phyloP scores from a whole-genome alignment of 2,888 invertebrate species.

The Mesoligia furuncula region DNA sequence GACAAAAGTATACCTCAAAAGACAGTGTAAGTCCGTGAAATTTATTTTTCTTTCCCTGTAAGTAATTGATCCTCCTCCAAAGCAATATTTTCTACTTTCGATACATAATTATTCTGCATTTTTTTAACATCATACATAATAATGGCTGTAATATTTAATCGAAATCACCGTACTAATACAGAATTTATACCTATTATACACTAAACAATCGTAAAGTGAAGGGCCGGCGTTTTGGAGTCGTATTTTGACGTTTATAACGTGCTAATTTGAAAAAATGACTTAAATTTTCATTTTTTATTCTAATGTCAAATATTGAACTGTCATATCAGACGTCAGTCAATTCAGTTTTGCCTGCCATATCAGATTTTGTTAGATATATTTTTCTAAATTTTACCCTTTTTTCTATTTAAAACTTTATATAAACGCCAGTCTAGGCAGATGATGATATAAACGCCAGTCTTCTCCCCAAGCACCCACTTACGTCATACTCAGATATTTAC shows the following conservation, averaged over 20 bases:
- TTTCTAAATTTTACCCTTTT: neutral
- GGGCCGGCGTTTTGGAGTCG: neutral
- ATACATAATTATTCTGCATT: neutral
- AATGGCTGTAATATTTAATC: no score
- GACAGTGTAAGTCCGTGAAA: no score
- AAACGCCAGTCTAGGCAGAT: neutral
- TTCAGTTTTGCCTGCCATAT: neutral
- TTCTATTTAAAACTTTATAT: neutral
- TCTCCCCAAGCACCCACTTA: conserved; percentile 29
- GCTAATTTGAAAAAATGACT: neutral
- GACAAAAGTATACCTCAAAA: neutral
- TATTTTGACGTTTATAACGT: neutral
- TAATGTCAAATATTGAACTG: neutral
- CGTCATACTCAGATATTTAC: conserved; percentile 55
- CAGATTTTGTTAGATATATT: no score
- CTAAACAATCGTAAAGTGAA: neutral
- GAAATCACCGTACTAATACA: no score
- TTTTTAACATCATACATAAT: neutral
- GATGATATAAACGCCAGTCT: neutral
- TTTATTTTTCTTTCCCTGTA: no score
- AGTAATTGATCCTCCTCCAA: neutral
- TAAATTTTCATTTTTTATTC: neutral
- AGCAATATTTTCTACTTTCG: neutral
- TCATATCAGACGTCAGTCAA: no score
- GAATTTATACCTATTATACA: neutral